Percentiles rank a stretch among this genome's conserved stretches.
These are phyloP conservation scores for Patella depressa DNA, from an alignment of 2,888 invertebrate genomes.

Conservation along the genomic window DNA sequence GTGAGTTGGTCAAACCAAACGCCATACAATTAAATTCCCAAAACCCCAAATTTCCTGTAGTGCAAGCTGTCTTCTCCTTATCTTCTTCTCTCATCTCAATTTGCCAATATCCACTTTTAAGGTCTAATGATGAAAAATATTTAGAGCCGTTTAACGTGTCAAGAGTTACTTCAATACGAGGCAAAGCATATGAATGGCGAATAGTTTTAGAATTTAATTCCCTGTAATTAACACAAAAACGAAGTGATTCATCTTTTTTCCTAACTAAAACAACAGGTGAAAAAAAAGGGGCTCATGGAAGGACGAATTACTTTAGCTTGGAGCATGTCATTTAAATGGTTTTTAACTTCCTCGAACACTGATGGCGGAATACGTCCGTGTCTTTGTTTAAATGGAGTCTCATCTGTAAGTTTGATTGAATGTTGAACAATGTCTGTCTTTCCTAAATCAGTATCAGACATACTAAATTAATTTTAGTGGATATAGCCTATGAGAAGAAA, in stretches of 20 bases:
- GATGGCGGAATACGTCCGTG: conserved; percentile 33
- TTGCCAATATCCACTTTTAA: conserved; percentile 27
- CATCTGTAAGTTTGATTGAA: too few relatives aligned
- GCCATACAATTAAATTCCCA: conserved; percentile 31
- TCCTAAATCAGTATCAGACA: too few relatives aligned
- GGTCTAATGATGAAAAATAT: conserved; percentile 26
- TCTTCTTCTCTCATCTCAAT: conserved; percentile 28
- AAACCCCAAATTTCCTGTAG: conserved; percentile 24
- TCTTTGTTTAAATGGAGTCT: conserved; percentile 29
- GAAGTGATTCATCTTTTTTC: conserved; percentile 32
- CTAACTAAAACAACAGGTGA: conserved; percentile 35
- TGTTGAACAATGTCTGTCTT: too few relatives aligned
- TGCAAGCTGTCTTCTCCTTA: conserved; percentile 27
- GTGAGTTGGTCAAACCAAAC: conserved; percentile 30
- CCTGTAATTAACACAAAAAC: conserved; percentile 34
- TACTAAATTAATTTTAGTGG: too few relatives aligned
- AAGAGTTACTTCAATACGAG: conserved; percentile 27
- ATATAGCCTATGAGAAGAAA: too few relatives aligned
- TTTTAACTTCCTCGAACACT: conserved; percentile 31
- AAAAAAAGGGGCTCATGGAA: conserved; percentile 23
- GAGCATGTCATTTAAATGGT: conserved; percentile 30
- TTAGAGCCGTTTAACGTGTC: conserved; percentile 27
- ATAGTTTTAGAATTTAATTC: conserved; percentile 29
- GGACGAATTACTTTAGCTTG: conserved; percentile 23
- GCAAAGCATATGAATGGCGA: conserved; percentile 31